A percentile compares a stretch with the other conserved stretches of the same genome.
phyloP scores from a whole-genome alignment of 1,140 invertebrate genomes.

The Penaeus vannamei region DNA sequence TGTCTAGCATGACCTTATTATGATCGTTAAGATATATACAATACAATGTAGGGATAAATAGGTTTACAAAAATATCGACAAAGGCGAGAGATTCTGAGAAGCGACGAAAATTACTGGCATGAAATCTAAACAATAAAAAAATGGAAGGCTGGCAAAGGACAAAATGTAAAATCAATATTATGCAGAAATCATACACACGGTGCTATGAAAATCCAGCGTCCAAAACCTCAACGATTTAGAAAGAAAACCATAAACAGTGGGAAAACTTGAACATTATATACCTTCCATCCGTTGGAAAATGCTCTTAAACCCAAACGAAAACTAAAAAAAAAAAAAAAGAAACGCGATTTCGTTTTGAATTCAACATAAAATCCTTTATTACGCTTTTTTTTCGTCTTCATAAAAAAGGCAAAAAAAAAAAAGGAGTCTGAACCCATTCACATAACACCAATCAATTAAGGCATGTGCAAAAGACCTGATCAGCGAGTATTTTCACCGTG shows the following conservation, averaged over 20 bases:
- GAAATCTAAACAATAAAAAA: not conserved
- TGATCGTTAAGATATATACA: conserved; percentile 41
- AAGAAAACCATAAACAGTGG: too few species aligned
- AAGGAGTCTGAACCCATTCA: conserved; percentile 44
- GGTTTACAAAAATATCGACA: conserved; percentile 47
- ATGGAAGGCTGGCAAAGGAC: not conserved
- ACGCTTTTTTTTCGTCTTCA: conserved; percentile 30
- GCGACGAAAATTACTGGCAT: conserved; percentile 35
- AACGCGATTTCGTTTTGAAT: not conserved
- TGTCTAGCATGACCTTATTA: conserved; percentile 20
- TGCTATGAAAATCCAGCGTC: too few species aligned
- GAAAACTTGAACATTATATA: too few species aligned
- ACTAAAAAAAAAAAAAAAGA: not conserved
- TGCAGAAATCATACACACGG: too few species aligned
- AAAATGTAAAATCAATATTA: too few species aligned
- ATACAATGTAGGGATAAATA: conserved; percentile 14
- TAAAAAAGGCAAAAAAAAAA: conserved; percentile 37
- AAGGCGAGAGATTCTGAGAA: conserved; percentile 16
- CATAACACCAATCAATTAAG: conserved; percentile 59
- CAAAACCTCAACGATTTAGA: too few species aligned
- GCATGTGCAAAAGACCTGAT: conserved; percentile 4
- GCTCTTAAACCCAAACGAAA: too few species aligned
- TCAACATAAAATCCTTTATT: conserved; percentile 24
- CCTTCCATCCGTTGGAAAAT: too few species aligned
- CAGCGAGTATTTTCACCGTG: conserved; percentile 40